Conservation (phyloP, 2,113 vertebrate species). For the Ploceus nigricollis region DNA sequence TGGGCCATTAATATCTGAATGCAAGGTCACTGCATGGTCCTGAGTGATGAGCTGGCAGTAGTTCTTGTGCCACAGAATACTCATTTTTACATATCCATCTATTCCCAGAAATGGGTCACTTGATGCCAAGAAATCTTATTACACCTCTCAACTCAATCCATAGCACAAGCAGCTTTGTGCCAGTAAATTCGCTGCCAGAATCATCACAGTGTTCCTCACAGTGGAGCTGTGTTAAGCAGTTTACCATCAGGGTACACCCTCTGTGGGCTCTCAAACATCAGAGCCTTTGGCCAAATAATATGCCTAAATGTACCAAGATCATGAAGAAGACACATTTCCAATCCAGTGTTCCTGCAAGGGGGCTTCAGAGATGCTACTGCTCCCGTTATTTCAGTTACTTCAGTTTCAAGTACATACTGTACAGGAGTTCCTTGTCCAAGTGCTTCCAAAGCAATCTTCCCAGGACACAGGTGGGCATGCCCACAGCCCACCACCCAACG, state of each 20-base stretch:
- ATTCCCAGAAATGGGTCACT: not conserved
- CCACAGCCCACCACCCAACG: not conserved
- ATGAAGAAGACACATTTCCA: not conserved
- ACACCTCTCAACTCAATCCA: not conserved
- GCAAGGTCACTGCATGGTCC: not conserved
- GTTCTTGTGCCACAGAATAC: not conserved
- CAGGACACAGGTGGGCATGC: not conserved
- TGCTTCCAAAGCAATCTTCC: not conserved
- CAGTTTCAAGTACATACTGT: not conserved
- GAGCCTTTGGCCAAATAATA: not conserved
- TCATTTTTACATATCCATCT: not conserved
- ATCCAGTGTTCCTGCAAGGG: not conserved
- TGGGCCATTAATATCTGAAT: not conserved
- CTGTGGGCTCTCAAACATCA: not conserved
- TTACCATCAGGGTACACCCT: not conserved
- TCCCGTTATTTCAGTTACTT: not conserved
- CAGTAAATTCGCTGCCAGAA: not conserved
- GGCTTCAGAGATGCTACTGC: not conserved
- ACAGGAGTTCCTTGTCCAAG: not conserved
- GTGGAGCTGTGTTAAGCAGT: not conserved
- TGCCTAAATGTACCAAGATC: not conserved
- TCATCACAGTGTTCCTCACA: not conserved
- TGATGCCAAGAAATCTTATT: not conserved
- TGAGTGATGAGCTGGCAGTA: not conserved
- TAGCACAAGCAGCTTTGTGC: not conserved